phyloP scores from a whole-genome alignment of 2,797 vertebrate genomes.

The Melanogrammus aeglefinus region DNA sequence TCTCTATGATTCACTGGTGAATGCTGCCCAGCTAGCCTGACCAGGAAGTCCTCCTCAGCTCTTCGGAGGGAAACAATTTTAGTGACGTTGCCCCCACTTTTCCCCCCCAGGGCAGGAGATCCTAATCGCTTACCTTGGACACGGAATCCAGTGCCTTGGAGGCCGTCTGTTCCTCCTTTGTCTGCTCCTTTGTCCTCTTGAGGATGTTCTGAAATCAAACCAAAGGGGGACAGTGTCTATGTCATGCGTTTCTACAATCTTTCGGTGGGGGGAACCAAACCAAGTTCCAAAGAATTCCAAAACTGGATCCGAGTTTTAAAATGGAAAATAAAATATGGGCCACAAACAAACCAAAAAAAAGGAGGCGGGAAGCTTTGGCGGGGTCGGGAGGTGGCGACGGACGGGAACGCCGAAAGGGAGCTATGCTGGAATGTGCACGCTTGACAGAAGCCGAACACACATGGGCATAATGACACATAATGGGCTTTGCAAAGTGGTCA shows the following conservation, averaged over 20 bases:
- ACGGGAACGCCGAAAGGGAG: background rate
- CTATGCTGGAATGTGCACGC: background rate
- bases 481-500: background rate
- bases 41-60: too few species aligned
- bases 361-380: background rate
- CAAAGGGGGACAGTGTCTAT: background rate
- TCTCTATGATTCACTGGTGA: background rate
- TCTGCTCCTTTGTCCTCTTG: slow-evolving; percentile 79
- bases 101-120: too few species aligned
- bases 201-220: slow-evolving; percentile 78
- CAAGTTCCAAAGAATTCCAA: background rate
- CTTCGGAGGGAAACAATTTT: too few species aligned
- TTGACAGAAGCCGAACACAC: background rate
- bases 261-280: background rate
- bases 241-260: background rate
- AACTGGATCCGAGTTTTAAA: background rate
- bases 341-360: background rate
- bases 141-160: slow-evolving; percentile 80
- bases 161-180: slow-evolving; percentile 77
- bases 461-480: too few species aligned
- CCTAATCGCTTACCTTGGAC: slow-evolving; percentile 76
- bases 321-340: background rate
- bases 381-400: background rate
- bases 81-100: too few species aligned
- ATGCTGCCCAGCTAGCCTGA: background rate